Percentiles rank a stretch among this genome's conserved stretches.
These are phyloP conservation scores for Tipula helvola DNA, from an alignment of 2,888 invertebrate species.

Conservation along the genomic window DNA sequence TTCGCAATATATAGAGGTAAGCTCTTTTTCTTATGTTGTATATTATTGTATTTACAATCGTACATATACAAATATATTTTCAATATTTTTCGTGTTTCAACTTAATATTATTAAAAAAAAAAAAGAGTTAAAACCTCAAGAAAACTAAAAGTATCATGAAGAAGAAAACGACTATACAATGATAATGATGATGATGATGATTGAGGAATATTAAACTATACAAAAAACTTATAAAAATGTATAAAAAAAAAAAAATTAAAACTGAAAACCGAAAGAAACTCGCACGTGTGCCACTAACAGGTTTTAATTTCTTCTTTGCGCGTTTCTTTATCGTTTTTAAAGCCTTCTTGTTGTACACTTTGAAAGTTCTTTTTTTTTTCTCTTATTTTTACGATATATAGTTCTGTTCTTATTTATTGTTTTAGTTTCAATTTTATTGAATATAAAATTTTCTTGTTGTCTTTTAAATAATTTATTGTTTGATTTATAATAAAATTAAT, in stretches of 20 bases:
- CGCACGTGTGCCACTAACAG: conserved; percentile 11
- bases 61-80: not conserved
- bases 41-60: not conserved
- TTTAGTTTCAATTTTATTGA: not conserved
- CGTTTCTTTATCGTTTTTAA: not conserved
- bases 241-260: not conserved
- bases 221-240: not conserved
- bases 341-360: not conserved
- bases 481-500: not conserved
- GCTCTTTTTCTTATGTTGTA: not conserved
- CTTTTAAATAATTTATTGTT: not conserved
- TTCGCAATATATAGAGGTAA: not conserved
- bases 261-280: conserved; percentile 4
- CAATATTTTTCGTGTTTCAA: not conserved
- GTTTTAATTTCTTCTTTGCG: conserved; percentile 5
- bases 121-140: not conserved
- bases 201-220: not conserved
- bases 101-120: not conserved
- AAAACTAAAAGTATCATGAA: not conserved
- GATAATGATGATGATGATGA: not conserved
- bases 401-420: not conserved
- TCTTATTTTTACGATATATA: not conserved
- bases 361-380: not conserved
- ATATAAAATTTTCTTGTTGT: not conserved
- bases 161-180: not conserved